Base-by-base conservation (phyloP, 2,113 vertebrate species). In the Brachypodius melanocephalos region DNA sequence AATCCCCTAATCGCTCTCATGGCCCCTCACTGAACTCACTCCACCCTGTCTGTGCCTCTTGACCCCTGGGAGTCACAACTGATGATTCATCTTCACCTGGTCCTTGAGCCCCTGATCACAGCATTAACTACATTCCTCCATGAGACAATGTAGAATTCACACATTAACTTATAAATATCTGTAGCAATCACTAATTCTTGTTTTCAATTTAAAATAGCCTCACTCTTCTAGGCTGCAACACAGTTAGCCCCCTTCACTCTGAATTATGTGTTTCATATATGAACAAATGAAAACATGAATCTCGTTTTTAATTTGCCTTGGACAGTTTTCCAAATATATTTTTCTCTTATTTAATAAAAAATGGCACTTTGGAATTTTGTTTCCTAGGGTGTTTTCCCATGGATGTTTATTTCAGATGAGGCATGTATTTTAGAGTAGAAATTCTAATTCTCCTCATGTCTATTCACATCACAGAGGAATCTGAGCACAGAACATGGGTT, bases 31-130 rank as follows among this genome's bases (percentile, higher is more conserved):
- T 40, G 54, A 68, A n/a, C 58, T 48, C 17, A 38, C 6, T 57
- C 59, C 4, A 9, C 17, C 0, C 0, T 3, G 2, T 52, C 14
- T 1, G 2, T 26, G 43, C 25, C 17, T 88, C 25, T 24, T 62
- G 21, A 38, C 5, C 26, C 9, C 24, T 36, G 51, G 17, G 15
- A 74, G 28, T 49, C 55, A 78, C 5, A 1, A 28, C 24, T 31
- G 34, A 24, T 59, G 6, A 17, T 43, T 46, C 9, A 28, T 18
- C 38, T 88, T 40, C 57, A 10, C 19, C 8, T 36, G 48, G 5
- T 43, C 55, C 74, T 84, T 61, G 9, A 65, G 16, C 24, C 40
- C 43, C 38, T 78, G 69, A n/a, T 66, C 66, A 66, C 49, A 90
- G 7, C 21, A 28, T 45, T 63, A 22, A n/a, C 48, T 55, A 6